phyloP scores from a whole-genome alignment of 2,113 vertebrate species.

The Thunnus maccoyii region DNA sequence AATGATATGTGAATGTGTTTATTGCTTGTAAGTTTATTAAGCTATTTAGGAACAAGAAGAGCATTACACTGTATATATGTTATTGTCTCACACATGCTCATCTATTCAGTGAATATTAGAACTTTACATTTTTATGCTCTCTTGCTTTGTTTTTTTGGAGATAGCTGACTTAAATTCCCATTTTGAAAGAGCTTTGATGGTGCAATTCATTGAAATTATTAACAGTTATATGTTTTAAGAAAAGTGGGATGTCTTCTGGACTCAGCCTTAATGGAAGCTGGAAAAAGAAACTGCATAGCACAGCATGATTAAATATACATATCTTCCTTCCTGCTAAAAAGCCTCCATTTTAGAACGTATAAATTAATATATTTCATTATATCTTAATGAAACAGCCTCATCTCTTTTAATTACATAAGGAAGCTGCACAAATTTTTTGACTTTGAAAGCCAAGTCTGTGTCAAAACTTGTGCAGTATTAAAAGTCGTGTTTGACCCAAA shows the following conservation, averaged over 20 bases:
- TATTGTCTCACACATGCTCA: not conserved
- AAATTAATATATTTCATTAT: conserved; percentile 72
- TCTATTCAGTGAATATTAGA: not conserved
- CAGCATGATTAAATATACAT: conserved; percentile 48
- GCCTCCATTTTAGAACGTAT: conserved; percentile 52
- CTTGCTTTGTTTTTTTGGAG: not conserved
- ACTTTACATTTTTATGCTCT: not conserved
- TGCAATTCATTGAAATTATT: conserved; percentile 4
- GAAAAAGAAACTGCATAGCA: conserved; percentile 44
- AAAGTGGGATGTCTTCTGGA: conserved; percentile 2
- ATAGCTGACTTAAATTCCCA: not conserved
- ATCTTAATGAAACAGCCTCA: conserved; percentile 52
- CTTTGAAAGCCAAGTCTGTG: conserved; percentile 49
- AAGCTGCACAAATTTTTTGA: conserved; percentile 40
- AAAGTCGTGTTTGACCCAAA: conserved; percentile 67
- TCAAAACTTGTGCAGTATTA: conserved; percentile 45
- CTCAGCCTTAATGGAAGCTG: conserved; percentile 32
- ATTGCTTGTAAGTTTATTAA: conserved; percentile 22
- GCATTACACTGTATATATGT: not conserved
- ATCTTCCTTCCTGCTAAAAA: conserved; percentile 34
- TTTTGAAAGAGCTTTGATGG: not conserved
- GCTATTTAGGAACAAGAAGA: not conserved
- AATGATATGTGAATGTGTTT: conserved; percentile 27
- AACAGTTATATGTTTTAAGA: conserved; percentile 2
- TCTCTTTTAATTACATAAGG: conserved; percentile 60